Base-by-base conservation (phyloP, 2,113 vertebrate genomes). In the Gadus chalcogrammus region DNA sequence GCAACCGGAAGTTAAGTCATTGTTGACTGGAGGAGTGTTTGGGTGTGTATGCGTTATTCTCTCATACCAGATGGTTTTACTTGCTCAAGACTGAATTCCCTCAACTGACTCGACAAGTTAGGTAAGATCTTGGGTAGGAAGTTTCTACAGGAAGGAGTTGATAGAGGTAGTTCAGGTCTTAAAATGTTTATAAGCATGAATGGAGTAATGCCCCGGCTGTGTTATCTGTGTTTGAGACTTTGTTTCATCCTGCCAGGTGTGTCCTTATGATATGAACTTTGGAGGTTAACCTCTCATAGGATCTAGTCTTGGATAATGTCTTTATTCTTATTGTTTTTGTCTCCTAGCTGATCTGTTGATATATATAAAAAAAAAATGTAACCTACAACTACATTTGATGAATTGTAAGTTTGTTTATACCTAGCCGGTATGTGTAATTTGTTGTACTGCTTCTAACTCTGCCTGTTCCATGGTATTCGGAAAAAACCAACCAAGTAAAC, bases 1-100 rank as follows among this genome's bases (percentile, higher is more conserved):
- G 76, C 56, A 85, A 82, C 79, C 79, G 84, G 81, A 90, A 87
- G 64, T 87, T 71, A 81, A 58, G 55, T 70, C 81, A 81, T 74
- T 65, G 65, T 28, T 22, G 58, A 64, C 1, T 7, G 28, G 42
- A 12, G 42, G 2, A 13, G 67, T 74, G 53, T 22, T 22, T 31
- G 28, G 53, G 22, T 73, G 70, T 31, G 62, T 35, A 15, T 68
- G 70, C 42, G 53, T 75, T 5, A 73, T 64, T 61, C 42, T 48
- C 42, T 48, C 42, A 48, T 13, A 48, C 9, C 42, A 48, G 9
- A 1, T 69, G 72, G 69, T 80, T 69, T 70, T 22, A 67, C 22
- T 73, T 59, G 67, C 68, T 64, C 58, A 61, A 3, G 4, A 74
- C 61, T 74, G 18, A 65, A 9, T 60, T 58, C 61, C 65, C 38